Conservation (phyloP, 2,888 invertebrate species). For the Anodontia alba region DNA sequence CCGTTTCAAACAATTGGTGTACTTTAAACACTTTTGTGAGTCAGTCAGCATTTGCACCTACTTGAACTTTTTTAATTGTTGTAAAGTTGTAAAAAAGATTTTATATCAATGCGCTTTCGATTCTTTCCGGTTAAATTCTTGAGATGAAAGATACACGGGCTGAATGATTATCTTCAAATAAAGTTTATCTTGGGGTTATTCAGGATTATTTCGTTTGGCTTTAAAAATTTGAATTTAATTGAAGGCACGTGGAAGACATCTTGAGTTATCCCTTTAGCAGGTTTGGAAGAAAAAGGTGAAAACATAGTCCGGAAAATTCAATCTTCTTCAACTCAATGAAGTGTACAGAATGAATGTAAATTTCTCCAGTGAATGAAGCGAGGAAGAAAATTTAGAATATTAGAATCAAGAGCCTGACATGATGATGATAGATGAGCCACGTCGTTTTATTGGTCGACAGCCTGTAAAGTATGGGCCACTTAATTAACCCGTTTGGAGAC, state of each 20-base stretch:
- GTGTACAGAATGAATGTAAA: constrained; percentile 64
- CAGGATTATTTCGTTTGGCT: constrained; percentile 63
- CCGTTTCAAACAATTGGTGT: too few species aligned
- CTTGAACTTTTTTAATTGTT: constrained; percentile 5
- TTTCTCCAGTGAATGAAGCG: constrained; percentile 57
- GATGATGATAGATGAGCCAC: constrained; percentile 62
- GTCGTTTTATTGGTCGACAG: constrained; percentile 58
- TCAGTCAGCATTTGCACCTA: background rate
- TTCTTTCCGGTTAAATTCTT: constrained; percentile 2
- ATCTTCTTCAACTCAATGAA: constrained; percentile 52
- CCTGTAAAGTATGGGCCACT: constrained; percentile 57
- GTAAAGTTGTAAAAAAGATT: background rate
- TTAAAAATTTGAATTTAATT: constrained; percentile 66
- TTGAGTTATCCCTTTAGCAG: constrained; percentile 50
- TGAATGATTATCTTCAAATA: constrained; percentile 17
- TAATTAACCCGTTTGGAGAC: constrained; percentile 60
- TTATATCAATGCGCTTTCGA: constrained; percentile 8
- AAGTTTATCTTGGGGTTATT: constrained; percentile 53
- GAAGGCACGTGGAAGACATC: constrained; percentile 59
- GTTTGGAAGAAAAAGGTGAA: constrained; percentile 40
- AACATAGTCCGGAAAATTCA: constrained; percentile 60
- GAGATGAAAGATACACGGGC: constrained; percentile 4
- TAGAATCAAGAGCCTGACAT: constrained; percentile 61
- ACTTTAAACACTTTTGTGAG: too few species aligned
- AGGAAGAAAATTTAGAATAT: constrained; percentile 62